Evolutionary conservation across 2,888 invertebrate genomes (phyloP).

Genomic region (Noctua comes): DNA sequence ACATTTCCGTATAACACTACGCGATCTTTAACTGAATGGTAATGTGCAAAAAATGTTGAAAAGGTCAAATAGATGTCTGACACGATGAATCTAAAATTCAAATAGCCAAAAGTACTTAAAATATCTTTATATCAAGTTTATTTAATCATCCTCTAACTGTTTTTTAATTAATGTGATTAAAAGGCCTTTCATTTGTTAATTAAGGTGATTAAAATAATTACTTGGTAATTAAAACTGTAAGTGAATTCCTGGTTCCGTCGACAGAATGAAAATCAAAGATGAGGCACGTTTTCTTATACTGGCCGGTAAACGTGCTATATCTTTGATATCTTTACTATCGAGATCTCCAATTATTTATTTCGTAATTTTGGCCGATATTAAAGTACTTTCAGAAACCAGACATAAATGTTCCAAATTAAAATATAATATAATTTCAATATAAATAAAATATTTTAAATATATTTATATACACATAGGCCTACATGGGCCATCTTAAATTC

Average conservation of each 20-base stretch:
- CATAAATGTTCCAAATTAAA: too few species aligned
- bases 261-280: conserved; percentile 13
- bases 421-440: too few species aligned
- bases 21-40: neutral
- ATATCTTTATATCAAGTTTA: neutral
- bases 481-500: too few species aligned
- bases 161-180: conserved; percentile 8
- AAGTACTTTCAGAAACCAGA: too few species aligned
- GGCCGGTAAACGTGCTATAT: conserved; percentile 21
- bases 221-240: conserved; percentile 16
- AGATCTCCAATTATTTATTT: conserved; percentile 3
- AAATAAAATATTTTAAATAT: too few species aligned
- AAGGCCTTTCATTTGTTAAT: conserved; percentile 4
- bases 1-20: neutral
- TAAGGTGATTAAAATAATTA: conserved; percentile 12
- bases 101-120: neutral
- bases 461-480: too few species aligned
- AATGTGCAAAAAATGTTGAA: conserved; percentile 27
- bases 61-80: neutral
- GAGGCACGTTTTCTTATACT: conserved; percentile 23
- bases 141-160: conserved; percentile 3
- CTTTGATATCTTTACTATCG: neutral
- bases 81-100: neutral
- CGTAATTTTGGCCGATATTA: neutral
- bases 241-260: conserved; percentile 14